Percentiles rank a stretch among this genome's conserved stretches.
phyloP scores from a whole-genome alignment of 2,113 vertebrate genomes.

The Calonectris borealis region DNA sequence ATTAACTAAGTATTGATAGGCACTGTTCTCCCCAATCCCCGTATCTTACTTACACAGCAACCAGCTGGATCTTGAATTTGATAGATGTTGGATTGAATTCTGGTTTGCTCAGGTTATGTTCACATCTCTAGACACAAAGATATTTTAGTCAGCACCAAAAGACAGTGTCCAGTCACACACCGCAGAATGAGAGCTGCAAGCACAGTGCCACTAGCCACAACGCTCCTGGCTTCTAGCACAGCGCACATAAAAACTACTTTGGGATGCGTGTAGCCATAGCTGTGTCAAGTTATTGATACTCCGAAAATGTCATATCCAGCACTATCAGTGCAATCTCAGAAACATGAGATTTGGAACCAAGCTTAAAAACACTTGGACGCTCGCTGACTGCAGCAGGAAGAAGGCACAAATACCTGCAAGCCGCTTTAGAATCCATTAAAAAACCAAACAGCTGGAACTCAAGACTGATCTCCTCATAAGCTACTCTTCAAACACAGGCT shows the following conservation, averaged over 20 bases:
- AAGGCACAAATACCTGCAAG: background rate
- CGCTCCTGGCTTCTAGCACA: background rate
- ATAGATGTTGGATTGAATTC: slow-evolving; percentile 99
- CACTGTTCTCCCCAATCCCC: background rate
- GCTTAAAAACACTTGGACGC: background rate
- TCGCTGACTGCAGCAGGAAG: background rate
- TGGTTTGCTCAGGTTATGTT: slow-evolving; percentile 98
- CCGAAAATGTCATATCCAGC: background rate
- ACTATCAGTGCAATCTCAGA: background rate
- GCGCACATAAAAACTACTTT: background rate
- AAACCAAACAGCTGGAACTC: background rate
- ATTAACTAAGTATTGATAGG: background rate
- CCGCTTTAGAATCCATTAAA: background rate
- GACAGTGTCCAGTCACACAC: background rate
- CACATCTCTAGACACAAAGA: slow-evolving; percentile 86
- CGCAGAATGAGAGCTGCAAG: background rate
- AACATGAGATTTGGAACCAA: background rate
- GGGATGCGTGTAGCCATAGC: background rate
- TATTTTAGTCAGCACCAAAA: background rate
- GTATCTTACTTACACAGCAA: slow-evolving; percentile 90
- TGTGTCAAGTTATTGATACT: background rate
- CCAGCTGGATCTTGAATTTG: slow-evolving; percentile 99
- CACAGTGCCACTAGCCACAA: background rate
- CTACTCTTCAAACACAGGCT: background rate
- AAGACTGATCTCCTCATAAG: background rate